phyloP scores from a whole-genome alignment of 2,888 invertebrate genomes.

The Lottia scabra region DNA sequence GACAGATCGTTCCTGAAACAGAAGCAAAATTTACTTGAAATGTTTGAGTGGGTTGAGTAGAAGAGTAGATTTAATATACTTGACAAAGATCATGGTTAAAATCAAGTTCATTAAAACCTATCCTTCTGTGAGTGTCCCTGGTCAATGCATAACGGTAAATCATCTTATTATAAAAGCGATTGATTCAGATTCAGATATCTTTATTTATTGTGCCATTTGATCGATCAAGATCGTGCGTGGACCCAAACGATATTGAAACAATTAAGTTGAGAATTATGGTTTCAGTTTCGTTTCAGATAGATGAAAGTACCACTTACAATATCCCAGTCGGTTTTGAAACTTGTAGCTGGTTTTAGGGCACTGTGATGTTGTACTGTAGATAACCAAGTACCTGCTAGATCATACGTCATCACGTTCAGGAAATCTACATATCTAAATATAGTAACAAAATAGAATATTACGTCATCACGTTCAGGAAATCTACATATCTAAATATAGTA shows the following conservation, averaged over 20 bases:
- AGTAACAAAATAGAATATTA: background rate
- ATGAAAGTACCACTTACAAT: background rate
- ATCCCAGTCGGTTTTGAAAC: background rate
- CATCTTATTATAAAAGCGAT: no score
- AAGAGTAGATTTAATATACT: no score
- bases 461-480: background rate
- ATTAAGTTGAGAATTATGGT: no score
- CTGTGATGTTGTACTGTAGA: constrained; percentile 28
- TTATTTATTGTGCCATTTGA: no score
- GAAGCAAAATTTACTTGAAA: background rate
- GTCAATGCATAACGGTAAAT: no score
- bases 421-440: constrained; percentile 35
- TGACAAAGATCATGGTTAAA: no score
- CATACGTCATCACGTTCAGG: constrained; percentile 47
- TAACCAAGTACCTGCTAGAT: constrained; percentile 55
- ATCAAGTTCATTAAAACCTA: no score
- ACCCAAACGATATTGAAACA: no score
- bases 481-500: background rate
- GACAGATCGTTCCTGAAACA: constrained; percentile 38
- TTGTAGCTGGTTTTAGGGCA: constrained; percentile 50
- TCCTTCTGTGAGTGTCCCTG: no score
- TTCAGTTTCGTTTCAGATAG: no score
- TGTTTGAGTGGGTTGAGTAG: background rate
- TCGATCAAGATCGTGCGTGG: no score
- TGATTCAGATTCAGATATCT: no score